These are phyloP conservation scores for Carcinoscorpius rotundicauda DNA, from an alignment of 1,140 invertebrate species.

Conservation along the genomic window DNA sequence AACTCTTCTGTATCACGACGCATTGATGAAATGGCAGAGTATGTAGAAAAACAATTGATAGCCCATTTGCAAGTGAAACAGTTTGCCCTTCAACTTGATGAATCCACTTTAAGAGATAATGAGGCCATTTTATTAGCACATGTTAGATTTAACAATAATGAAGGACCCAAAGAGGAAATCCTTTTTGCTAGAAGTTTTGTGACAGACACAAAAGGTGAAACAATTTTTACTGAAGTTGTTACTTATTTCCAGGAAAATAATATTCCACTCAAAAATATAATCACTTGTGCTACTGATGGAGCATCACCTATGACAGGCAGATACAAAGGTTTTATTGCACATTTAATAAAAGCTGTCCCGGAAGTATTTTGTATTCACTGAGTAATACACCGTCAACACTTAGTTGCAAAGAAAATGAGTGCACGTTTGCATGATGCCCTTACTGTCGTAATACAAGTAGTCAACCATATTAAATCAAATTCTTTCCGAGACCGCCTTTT, in stretches of 20 bases:
- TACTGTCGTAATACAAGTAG: no score
- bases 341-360: constrained; percentile 27
- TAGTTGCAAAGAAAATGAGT: constrained; percentile 18
- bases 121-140: not conserved
- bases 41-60: no score
- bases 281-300: constrained; percentile 29
- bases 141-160: constrained; percentile 1
- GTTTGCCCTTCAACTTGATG: no score
- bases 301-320: constrained; percentile 26
- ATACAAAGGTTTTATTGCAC: constrained; percentile 25
- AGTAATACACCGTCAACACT: constrained; percentile 18
- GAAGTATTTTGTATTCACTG: constrained; percentile 15
- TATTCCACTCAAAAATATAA: constrained; percentile 28
- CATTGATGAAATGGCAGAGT: no score
- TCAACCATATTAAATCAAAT: no score
- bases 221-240: constrained; percentile 19
- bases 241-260: constrained; percentile 27
- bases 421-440: no score
- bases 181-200: constrained; percentile 10
- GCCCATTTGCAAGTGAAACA: no score
- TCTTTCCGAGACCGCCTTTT: no score
- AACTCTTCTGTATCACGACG: no score
- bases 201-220: constrained; percentile 17
- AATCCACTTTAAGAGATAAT: constrained; percentile 3
- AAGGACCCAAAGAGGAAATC: not conserved